A percentile compares a stretch with the other conserved stretches of the same genome.
phyloP scores from a whole-genome alignment of 2,797 vertebrate genomes.

The Mormyrus proboscirostris region DNA sequence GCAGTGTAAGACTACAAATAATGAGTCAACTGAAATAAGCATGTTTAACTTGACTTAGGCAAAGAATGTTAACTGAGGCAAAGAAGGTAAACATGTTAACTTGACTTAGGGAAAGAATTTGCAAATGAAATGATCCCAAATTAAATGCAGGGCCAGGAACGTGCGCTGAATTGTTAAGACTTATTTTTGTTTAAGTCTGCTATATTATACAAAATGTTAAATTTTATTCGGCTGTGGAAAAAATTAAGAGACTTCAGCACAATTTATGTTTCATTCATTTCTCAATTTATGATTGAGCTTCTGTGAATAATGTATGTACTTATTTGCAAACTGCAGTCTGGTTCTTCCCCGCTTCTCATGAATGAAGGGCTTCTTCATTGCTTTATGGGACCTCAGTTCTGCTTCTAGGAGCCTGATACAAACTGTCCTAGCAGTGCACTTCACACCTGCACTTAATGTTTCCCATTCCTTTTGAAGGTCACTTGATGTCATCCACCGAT shows the following conservation, averaged over 20 bases:
- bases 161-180: neutral
- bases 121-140: neutral
- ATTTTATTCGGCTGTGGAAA: neutral
- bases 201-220: neutral
- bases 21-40: constrained; percentile 12
- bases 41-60: neutral
- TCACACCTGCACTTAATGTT: neutral
- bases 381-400: neutral
- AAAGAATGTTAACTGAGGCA: constrained; percentile 9
- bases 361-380: neutral
- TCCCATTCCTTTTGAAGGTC: neutral
- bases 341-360: neutral
- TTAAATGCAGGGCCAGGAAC: neutral
- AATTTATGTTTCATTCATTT: neutral
- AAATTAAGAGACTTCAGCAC: neutral
- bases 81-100: neutral
- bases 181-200: neutral
- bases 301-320: neutral
- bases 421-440: neutral
- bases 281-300: neutral
- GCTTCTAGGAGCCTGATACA: neutral
- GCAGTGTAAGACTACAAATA: constrained; percentile 9
- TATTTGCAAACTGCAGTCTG: neutral
- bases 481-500: neutral
- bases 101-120: neutral